These are phyloP conservation scores for Andrena dorsata DNA, from an alignment of 2,888 invertebrate species.

Conservation along the genomic window DNA sequence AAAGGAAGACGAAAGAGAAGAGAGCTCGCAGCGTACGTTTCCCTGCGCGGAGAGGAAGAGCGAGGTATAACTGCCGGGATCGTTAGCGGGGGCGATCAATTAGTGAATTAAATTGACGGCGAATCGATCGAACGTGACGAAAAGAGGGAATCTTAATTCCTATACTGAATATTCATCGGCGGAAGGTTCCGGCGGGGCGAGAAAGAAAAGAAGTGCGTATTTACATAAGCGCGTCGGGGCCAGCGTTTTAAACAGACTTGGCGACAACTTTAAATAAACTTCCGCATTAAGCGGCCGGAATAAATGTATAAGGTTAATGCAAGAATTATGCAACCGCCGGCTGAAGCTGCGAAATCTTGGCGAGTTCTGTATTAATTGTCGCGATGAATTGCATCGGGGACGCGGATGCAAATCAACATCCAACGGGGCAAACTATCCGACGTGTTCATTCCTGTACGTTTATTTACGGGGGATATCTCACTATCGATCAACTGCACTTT, in stretches of 20 bases:
- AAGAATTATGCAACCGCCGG: constrained; percentile 24
- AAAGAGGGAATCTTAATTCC: neutral
- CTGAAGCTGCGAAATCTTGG: constrained; percentile 5
- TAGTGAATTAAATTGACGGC: neutral
- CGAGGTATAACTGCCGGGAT: neutral
- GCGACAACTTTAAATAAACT: constrained; percentile 35
- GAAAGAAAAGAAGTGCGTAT: constrained; percentile 20
- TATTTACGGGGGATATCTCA: neutral
- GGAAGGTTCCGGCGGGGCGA: neutral
- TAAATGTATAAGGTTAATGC: constrained; percentile 34
- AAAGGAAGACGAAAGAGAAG: too few relatives aligned
- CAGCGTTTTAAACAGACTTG: constrained; percentile 26
- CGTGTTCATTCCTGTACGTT: constrained; percentile 6
- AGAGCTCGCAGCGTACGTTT: too few relatives aligned
- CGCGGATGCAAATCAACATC: constrained; percentile 22
- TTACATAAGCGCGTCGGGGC: constrained; percentile 30
- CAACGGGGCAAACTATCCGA: constrained; percentile 1
- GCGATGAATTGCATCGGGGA: constrained; percentile 22
- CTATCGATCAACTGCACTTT: neutral
- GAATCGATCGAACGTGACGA: neutral
- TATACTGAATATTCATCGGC: constrained; percentile 24
- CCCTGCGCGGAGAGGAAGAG: too few relatives aligned
- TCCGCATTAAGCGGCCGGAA: constrained; percentile 29
- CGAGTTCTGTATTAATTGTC: constrained; percentile 13
- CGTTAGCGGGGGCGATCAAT: neutral